A percentile compares a stretch with the other conserved stretches of the same genome.
These are phyloP conservation scores for Apis laboriosa DNA, from an alignment of 1,140 invertebrate genomes.

Conservation along the genomic window DNA sequence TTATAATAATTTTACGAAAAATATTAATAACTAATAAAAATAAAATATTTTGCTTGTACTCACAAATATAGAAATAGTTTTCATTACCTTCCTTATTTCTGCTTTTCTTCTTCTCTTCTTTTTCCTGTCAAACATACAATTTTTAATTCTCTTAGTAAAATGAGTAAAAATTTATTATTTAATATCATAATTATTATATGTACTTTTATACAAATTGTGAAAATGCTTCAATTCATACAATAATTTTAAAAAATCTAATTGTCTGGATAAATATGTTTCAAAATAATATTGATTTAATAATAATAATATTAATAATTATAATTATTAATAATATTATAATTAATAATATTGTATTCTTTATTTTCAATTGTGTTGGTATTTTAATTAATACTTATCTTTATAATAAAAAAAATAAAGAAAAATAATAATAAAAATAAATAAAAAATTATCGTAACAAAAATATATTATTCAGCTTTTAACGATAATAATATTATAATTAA, in stretches of 20 bases:
- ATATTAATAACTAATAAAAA: neutral
- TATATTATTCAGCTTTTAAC: too few species aligned
- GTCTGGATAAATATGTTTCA: constrained; percentile 23
- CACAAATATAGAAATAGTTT: constrained; percentile 5
- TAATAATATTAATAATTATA: too few species aligned
- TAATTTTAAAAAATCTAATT: constrained; percentile 27
- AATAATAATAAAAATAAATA: too few species aligned
- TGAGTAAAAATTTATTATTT: constrained; percentile 4
- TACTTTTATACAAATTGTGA: constrained; percentile 12
- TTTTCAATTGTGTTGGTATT: too few species aligned
- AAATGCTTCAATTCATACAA: constrained; percentile 50
- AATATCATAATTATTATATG: constrained; percentile 42
- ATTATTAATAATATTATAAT: constrained; percentile 6
- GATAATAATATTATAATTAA: too few species aligned
- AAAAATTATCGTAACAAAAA: too few species aligned
- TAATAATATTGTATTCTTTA: neutral
- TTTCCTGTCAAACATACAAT: constrained; percentile 83
- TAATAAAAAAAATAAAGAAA: too few species aligned
- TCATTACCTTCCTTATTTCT: constrained; percentile 90
- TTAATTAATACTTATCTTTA: too few species aligned
- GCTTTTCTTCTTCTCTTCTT: constrained; percentile 89
- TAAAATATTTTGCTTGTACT: constrained; percentile 5
- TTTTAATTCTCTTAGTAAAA: constrained; percentile 27
- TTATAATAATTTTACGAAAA: neutral
- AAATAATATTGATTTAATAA: constrained; percentile 17